Conservation (phyloP, 2,113 vertebrate genomes). For the Myrmecobius fasciatus region DNA sequence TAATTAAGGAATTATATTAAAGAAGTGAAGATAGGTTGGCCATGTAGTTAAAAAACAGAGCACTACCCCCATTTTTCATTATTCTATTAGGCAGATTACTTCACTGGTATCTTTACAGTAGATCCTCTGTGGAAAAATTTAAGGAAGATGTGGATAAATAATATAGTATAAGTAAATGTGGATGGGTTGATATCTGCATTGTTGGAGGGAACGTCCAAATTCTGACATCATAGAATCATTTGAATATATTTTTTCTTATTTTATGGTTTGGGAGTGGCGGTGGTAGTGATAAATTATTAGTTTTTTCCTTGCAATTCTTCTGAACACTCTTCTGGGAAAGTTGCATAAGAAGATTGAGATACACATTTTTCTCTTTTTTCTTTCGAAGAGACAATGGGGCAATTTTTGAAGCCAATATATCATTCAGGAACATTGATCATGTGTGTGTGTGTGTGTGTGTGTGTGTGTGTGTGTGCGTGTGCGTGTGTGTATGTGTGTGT, state of each 20-base stretch:
- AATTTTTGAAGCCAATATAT: conserved; percentile 23
- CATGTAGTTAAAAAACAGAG: not conserved
- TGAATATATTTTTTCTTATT: not conserved
- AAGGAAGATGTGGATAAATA: not conserved
- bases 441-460: not conserved
- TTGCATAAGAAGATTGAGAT: not conserved
- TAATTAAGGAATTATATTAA: not conserved
- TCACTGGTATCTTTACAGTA: not conserved
- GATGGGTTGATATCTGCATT: not conserved
- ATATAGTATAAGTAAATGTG: not conserved
- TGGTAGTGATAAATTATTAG: not conserved
- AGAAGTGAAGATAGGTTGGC: not conserved
- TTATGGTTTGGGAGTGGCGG: not conserved
- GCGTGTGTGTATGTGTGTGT: not conserved
- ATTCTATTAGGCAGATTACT: not conserved
- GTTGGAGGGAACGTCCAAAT: not conserved
- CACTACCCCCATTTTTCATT: not conserved
- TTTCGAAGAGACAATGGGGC: conserved; percentile 23
- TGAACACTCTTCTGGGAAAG: not conserved
- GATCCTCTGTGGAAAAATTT: not conserved
- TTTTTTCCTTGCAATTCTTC: not conserved
- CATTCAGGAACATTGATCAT: conserved; percentile 31
- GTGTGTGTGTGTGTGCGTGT: not conserved
- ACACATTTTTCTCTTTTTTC: not conserved
- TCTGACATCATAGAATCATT: not conserved